Percentiles rank a stretch among this genome's conserved stretches.
Evolutionary conservation across 2,797 vertebrate species (phyloP).

Genomic region (Pseudocheirus occidentalis): DNA sequence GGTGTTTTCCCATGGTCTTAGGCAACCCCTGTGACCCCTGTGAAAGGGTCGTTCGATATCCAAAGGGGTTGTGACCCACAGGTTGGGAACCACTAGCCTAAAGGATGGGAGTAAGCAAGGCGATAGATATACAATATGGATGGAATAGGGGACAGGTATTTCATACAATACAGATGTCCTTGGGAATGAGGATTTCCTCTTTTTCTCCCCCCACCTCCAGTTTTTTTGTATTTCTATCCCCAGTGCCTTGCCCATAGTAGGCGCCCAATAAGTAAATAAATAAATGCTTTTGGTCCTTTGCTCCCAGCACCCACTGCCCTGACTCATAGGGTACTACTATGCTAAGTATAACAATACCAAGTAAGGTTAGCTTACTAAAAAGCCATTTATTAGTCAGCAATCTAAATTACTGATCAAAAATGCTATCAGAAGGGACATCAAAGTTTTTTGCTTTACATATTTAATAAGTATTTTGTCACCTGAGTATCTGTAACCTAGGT

Average conservation of each 20-base stretch:
- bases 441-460: constrained; percentile 50
- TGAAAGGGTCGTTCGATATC: no score
- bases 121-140: no score
- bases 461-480: constrained; percentile 35
- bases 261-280: not conserved
- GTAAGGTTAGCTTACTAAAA: not conserved
- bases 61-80: no score
- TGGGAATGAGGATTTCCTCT: no score
- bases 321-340: not conserved
- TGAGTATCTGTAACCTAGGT: constrained; percentile 51
- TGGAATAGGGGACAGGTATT: no score
- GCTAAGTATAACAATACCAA: not conserved
- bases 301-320: not conserved
- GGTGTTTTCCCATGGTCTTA: no score
- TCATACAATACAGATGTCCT: no score
- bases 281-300: not conserved
- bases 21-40: no score
- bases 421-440: not conserved
- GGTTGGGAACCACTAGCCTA: no score
- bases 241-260: not conserved
- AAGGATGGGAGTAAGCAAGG: no score
- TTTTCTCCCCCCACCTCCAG: fast-evolving
- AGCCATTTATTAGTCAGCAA: not conserved
- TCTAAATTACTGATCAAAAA: not conserved
- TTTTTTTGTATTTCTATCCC: not conserved